Percentiles rank a stretch among this genome's conserved stretches.
These are phyloP conservation scores for Drosophila oshimai DNA, from an alignment of 1,140 invertebrate genomes.

Conservation along the genomic window DNA sequence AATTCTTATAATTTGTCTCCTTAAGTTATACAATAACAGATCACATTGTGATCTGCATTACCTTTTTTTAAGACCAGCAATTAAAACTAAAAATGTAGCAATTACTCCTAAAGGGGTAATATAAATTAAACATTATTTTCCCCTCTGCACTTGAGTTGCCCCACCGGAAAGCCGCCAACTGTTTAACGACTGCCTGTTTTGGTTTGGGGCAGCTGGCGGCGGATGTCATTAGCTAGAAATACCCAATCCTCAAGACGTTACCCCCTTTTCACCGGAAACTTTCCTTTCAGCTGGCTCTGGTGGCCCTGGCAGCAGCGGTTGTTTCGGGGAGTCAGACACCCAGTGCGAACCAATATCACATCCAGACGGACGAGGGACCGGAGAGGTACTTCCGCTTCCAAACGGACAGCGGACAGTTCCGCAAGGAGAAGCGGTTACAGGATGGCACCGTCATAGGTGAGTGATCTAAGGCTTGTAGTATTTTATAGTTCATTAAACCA, in stretches of 20 bases:
- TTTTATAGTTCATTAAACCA: not conserved
- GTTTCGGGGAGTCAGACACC: conserved; percentile 50
- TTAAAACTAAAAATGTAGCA: too few species aligned
- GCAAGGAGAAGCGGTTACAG: conserved; percentile 92
- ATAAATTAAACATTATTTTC: not conserved
- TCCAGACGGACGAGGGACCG: conserved; percentile 94
- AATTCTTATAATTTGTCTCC: too few species aligned
- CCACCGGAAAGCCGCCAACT: conserved; percentile 26
- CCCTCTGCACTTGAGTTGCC: conserved; percentile 1
- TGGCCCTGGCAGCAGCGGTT: conserved; percentile 43
- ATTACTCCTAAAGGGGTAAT: too few species aligned
- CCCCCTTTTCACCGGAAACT: conserved; percentile 18
- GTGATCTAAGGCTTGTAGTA: not conserved
- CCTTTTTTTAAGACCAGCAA: too few species aligned
- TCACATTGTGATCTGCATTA: too few species aligned
- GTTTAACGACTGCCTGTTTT: conserved; percentile 19
- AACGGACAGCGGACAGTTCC: conserved; percentile 93
- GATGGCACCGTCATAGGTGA: conserved; percentile 91
- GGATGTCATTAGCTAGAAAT: conserved; percentile 41
- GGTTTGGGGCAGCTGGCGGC: conserved; percentile 20
- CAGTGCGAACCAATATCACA: conserved; percentile 89
- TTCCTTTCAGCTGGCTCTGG: conserved; percentile 61
- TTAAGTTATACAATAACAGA: too few species aligned
- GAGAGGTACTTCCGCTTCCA: conserved; percentile 93
- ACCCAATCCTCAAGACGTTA: conserved; percentile 12